Percentiles rank a stretch among this genome's conserved stretches.
These are phyloP conservation scores for Eustalomyia histrio DNA, from an alignment of 2,888 invertebrate species.

Conservation along the genomic window DNA sequence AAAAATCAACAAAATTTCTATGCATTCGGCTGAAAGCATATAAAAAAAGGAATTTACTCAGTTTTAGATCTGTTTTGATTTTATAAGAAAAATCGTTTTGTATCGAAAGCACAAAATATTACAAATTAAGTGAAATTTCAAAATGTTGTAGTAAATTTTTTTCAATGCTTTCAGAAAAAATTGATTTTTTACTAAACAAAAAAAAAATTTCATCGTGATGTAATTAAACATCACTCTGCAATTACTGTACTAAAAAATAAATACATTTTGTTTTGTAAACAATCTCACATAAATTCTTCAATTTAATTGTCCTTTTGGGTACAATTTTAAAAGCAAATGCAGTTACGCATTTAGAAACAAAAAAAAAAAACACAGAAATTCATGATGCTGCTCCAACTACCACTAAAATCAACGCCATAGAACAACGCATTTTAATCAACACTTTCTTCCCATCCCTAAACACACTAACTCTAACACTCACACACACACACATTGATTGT, in stretches of 20 bases:
- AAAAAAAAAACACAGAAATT: not conserved
- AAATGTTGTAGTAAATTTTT: no score
- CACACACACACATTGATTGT: no score
- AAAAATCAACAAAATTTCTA: no score
- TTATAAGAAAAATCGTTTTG: no score
- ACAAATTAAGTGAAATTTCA: no score
- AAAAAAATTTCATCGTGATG: no score
- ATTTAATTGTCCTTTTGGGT: conserved; percentile 78
- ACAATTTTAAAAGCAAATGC: conserved; percentile 73
- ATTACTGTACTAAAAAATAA: not conserved
- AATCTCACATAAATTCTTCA: conserved; percentile 73
- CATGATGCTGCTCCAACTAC: not conserved
- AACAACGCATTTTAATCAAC: conserved; percentile 45
- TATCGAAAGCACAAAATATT: no score
- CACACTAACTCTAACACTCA: not conserved
- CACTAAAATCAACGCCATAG: conserved; percentile 37
- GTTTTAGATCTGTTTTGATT: no score
- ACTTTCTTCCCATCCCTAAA: conserved; percentile 8
- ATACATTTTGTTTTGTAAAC: conserved; percentile 12
- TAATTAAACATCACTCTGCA: not conserved
- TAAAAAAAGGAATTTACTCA: no score
- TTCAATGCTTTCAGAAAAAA: no score
- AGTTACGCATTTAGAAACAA: conserved; percentile 44
- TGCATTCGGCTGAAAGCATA: no score
- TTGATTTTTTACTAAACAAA: no score